These are phyloP conservation scores for Lemur catta DNA, from an alignment of 2,797 vertebrate species.

Conservation along the genomic window DNA sequence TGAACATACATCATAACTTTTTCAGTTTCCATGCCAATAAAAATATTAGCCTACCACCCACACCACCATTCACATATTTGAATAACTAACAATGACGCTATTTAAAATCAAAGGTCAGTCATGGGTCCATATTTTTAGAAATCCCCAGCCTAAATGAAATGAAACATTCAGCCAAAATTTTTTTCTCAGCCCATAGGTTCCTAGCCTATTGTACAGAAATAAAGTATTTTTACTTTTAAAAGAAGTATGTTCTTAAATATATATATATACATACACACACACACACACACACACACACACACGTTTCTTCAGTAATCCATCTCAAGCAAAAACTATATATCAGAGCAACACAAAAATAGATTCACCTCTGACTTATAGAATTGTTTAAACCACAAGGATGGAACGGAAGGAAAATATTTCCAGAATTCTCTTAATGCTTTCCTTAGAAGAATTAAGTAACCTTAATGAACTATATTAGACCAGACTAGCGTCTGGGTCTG, in stretches of 20 bases:
- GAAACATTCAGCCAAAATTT: neutral
- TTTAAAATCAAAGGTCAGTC: conserved; percentile 44
- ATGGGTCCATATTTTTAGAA: conserved; percentile 27
- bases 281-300: too few relatives aligned
- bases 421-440: conserved; percentile 20
- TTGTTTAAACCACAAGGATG: neutral
- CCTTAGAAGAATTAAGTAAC: neutral
- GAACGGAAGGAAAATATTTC: neutral
- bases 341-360: neutral
- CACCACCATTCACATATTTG: neutral
- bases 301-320: neutral
- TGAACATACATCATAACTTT: neutral
- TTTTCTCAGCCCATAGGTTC: neutral
- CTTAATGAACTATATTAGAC: neutral
- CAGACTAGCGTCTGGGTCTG: neutral
- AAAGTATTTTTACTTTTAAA: conserved; percentile 34
- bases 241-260: neutral
- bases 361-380: neutral
- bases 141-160: neutral
- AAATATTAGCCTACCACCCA: neutral
- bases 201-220: conserved; percentile 10
- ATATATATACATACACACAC: too few relatives aligned
- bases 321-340: neutral
- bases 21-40: conserved; percentile 17
- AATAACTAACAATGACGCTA: conserved; percentile 15